A percentile compares a stretch with the other conserved stretches of the same genome.
Evolutionary conservation across 2,113 vertebrate genomes (phyloP).

Genomic region (western clawed frog (Xenopus tropicalis)): UCB_Xtro_10.0 CM004444.2:157938501-157939000

Average conservation of each 20-base stretch:
- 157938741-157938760: constrained; percentile 97
- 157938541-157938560: too few relatives aligned
- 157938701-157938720: constrained; percentile 96
- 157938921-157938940: neutral
- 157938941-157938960: too few relatives aligned
- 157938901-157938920: too few relatives aligned
- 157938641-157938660: neutral
- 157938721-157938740: constrained; percentile 93
- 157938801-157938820: constrained; percentile 97
- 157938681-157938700: constrained; percentile 90
- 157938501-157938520: too few relatives aligned
- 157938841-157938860: constrained; percentile 10
- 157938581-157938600: too few relatives aligned
- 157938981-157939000: too few relatives aligned
- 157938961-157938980: too few relatives aligned
- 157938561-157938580: too few relatives aligned
- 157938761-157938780: constrained; percentile 98
- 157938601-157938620: neutral
- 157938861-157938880: neutral
- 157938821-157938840: constrained; percentile 97
- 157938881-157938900: neutral
- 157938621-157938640: neutral
- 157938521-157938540: too few relatives aligned
- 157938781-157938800: constrained; percentile 97
- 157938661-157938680: neutral